Base-by-base conservation (phyloP, 2,797 vertebrate genomes). In the Falco concolor region DNA sequence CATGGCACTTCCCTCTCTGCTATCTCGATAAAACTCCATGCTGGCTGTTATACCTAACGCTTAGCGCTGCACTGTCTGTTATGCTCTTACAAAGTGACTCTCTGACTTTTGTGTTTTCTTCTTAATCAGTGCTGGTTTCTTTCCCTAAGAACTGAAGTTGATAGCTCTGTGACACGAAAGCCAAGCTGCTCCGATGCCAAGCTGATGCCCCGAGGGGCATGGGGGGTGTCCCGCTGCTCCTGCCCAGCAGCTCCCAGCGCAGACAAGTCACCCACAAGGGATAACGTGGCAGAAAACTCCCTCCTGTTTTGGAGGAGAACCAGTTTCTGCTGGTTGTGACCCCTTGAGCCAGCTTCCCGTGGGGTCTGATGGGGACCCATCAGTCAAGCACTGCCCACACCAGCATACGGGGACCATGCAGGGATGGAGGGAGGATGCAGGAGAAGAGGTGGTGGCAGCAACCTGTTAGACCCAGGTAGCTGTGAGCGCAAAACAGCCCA, bases 251-350 rank as follows among this genome's bases (percentile, higher is more conserved):
- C 47, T 13, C 28, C 70, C 19, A 4, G 17, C 30, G 57, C 21
- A n/a, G 32, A 20, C 8, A 34, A 7, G 18, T 76, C 49, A 10
- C 24, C 14, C 3, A 4, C 17, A 32, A 36, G 40, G 40, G 28
- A 21, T 27, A 47, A 44, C 11, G 20, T 0, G 0, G 42, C 47
- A 80, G 57, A 65, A 87, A 84, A 64, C 53, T 72, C 0, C 2
- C 9, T 56, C 32, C 12, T 60, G 4, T 64, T 53, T 75, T 49
- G 65, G 23, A 36, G 44, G 47, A 63, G 18, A 10, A 14, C 22
- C 63, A 11, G 27, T 74, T 59, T 36, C 30, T 78, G 25, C n/a
- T 63, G 34, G 21, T 56, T 22, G 40, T 36, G 40, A 72, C 36
- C 13, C 40, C 44, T 36, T 56, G 52, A 65, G 28, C 34, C 38